A percentile compares a stretch with the other conserved stretches of the same genome.
Conservation (phyloP, 92 coral and sea anemone species). For the Meandrina meandrites region DNA sequence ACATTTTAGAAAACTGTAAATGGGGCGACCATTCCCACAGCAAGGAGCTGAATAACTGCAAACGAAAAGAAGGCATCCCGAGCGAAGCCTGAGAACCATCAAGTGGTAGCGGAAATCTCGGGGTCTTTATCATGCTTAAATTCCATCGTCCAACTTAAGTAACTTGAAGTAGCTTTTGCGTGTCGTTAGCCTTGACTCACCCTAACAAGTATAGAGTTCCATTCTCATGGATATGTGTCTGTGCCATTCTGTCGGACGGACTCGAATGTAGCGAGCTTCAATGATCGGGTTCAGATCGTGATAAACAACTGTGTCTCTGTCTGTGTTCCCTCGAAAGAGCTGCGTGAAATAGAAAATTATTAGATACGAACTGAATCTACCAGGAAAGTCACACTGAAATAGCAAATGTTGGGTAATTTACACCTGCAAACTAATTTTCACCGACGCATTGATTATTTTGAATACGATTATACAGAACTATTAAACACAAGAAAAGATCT, state of each 20-base stretch:
- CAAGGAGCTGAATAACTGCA: no score
- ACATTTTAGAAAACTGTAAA: no score
- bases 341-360: not conserved
- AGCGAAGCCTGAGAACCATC: not conserved
- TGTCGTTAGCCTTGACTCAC: not conserved
- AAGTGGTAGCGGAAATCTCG: not conserved
- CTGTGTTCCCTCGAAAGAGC: not conserved
- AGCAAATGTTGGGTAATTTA: not conserved
- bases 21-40: no score
- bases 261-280: constrained; percentile 1
- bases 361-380: not conserved
- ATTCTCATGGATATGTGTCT: not conserved
- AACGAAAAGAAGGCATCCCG: no score
- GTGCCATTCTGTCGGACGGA: not conserved
- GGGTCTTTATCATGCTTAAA: no score
- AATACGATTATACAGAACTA: no score
- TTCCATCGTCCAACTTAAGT: no score
- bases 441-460: no score
- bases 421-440: not conserved
- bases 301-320: not conserved
- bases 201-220: constrained; percentile 12
- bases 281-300: constrained; percentile 1
- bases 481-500: not conserved
- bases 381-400: not conserved
- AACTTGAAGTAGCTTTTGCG: no score